Evolutionary conservation across 2,888 invertebrate genomes (phyloP), one percentile per base, ranked within the genome.

Genomic region (Dicroscelio sp.): DNA sequence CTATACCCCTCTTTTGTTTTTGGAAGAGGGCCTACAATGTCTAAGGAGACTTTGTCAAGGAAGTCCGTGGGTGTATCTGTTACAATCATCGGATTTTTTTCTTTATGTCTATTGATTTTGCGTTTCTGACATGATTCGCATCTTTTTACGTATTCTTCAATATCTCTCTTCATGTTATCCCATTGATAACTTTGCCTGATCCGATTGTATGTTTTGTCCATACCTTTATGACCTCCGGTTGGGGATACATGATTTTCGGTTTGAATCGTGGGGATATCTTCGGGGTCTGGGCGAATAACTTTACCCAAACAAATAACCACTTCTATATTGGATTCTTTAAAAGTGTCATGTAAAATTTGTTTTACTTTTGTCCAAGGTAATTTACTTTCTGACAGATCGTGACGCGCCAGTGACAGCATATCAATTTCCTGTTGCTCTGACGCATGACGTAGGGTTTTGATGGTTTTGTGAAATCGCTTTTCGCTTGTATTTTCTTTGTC

Each of bases 191-290:
- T 25, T 60, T 90, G 67, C 0, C 89, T 30, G 23, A 94, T 87
- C 33, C 90, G 52, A 6, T 80, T 48, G 20, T 78, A 89, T 0
- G 94, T 94, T 43, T 92, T 92, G 10, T 87, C 83, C 0, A 92
- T 76, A 1, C 94, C 94, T 55, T 89, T 92, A 55, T 95, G 94
- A 1, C 94, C 93, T 5, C 91, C 90, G 12, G 90, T 55, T 10
- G 85, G 31, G 12, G 88, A 86, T 6, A 75, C 52, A 52, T 94
- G 94, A 14, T 55, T 52, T 79, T 92, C 90, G 14, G 33, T 25
- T 1, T 93, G 83, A 10, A 91, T 92, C n/a, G 60, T 83, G 1
- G 8, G n/a, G 48, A 80, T 55, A 5, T 52, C 25, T 8, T 75
- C 79, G 3, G 71, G 48, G 3, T 52, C 2, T 0, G 92, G 87